These are phyloP conservation scores for Hofmannophila pseudospretella DNA, from an alignment of 2,888 invertebrate genomes.

Conservation along the genomic window DNA sequence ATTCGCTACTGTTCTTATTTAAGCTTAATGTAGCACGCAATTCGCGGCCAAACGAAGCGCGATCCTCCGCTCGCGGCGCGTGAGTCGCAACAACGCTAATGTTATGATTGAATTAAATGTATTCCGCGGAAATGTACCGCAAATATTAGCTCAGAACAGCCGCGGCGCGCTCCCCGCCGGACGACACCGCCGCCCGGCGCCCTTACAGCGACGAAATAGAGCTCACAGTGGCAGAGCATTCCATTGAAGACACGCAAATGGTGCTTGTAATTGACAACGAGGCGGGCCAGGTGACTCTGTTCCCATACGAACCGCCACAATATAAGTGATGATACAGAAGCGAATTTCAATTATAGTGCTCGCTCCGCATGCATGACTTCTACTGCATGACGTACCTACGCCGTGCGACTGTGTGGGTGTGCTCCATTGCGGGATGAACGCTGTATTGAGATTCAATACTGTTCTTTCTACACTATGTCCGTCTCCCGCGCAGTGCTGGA, in stretches of 20 bases:
- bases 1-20: too few species aligned
- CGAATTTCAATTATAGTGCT: too few species aligned
- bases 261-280: conserved; percentile 32
- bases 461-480: too few species aligned
- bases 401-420: too few species aligned
- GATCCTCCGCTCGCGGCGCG: background rate
- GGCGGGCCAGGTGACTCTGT: conserved; percentile 43
- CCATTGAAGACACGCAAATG: conserved; percentile 16
- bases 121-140: conserved; percentile 52
- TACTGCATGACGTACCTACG: too few species aligned
- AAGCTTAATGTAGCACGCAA: too few species aligned
- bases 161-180: background rate
- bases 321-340: too few species aligned
- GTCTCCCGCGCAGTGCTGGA: too few species aligned
- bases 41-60: background rate
- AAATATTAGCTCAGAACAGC: conserved; percentile 54
- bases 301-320: conserved; percentile 51
- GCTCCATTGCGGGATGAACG: too few species aligned
- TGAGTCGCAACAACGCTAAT: conserved; percentile 38
- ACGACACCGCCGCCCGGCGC: background rate
- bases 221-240: conserved; percentile 18
- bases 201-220: conserved; percentile 25
- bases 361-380: too few species aligned
- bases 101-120: conserved; percentile 61
- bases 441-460: too few species aligned